These are phyloP conservation scores for Australoheros scitulus DNA, from an alignment of 2,113 vertebrate species.

Conservation along the genomic window DNA sequence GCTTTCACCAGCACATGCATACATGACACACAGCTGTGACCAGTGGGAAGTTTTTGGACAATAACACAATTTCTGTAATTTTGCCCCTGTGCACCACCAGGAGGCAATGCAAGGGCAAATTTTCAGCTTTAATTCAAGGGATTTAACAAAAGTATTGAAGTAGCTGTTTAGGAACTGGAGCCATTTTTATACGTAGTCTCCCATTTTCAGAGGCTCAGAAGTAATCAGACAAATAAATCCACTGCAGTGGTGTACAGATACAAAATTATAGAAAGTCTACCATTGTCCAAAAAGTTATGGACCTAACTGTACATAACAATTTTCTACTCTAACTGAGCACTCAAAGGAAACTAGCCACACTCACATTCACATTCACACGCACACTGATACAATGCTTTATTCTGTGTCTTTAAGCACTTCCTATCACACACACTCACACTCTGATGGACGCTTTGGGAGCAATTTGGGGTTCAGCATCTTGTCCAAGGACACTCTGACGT, in stretches of 20 bases:
- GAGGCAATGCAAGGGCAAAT: neutral
- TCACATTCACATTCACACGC: neutral
- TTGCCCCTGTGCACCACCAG: neutral
- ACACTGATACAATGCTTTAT: neutral
- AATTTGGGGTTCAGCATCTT: neutral
- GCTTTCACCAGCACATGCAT: neutral
- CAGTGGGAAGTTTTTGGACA: neutral
- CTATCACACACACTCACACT: neutral
- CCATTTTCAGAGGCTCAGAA: neutral
- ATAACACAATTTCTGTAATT: neutral
- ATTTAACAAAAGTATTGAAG: neutral
- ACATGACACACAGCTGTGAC: neutral
- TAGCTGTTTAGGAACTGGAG: neutral
- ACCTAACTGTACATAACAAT: neutral
- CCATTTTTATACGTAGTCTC: neutral
- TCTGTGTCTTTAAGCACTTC: neutral
- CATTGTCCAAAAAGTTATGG: neutral
- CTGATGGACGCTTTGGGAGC: neutral
- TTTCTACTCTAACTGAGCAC: slow-evolving; percentile 1
- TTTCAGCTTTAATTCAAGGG: neutral
- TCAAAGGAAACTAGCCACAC: neutral
- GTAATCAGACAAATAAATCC: neutral
- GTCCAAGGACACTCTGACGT: neutral
- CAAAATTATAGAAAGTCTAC: neutral
- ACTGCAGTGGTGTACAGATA: neutral